These are phyloP conservation scores for Oreochromis grahami DNA, from an alignment of 2,797 vertebrate species.

Conservation along the genomic window DNA sequence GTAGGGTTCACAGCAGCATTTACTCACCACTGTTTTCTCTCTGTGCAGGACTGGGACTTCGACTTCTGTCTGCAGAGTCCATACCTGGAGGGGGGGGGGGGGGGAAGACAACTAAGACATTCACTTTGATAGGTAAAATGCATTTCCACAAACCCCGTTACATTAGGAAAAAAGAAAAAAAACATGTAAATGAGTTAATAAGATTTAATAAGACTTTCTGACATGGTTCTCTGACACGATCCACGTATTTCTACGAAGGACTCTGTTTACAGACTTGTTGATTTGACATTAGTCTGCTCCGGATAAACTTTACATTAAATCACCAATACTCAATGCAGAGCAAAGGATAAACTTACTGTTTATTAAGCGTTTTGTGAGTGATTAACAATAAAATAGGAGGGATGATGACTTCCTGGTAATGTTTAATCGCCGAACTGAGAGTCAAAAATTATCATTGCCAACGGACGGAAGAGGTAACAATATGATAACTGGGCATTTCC, in stretches of 20 bases:
- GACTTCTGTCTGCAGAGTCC: conserved; percentile 51
- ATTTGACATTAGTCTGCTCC: not conserved
- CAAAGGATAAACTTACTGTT: not conserved
- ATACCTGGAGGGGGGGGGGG: conserved; percentile 31
- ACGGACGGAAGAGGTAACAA: not conserved
- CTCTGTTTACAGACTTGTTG: not conserved
- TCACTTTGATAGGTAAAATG: not conserved
- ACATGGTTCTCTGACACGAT: not conserved
- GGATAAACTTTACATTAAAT: not conserved
- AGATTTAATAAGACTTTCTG: not conserved
- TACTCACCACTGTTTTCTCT: conserved; percentile 41
- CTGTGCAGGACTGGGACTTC: conserved; percentile 23
- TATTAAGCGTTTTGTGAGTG: not conserved
- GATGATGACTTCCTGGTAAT: not conserved
- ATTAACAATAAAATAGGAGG: not conserved
- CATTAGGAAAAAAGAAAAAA: not conserved
- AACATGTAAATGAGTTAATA: not conserved
- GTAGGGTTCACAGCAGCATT: not conserved
- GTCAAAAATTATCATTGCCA: not conserved
- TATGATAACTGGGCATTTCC: too few relatives aligned
- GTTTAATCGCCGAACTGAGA: not conserved
- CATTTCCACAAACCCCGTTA: not conserved
- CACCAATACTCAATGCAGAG: not conserved
- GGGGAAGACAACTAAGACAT: not conserved
- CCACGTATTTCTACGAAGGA: not conserved